These are phyloP conservation scores for Ciconia stormi DNA, from an alignment of 2,113 vertebrate species.

Conservation along the genomic window DNA sequence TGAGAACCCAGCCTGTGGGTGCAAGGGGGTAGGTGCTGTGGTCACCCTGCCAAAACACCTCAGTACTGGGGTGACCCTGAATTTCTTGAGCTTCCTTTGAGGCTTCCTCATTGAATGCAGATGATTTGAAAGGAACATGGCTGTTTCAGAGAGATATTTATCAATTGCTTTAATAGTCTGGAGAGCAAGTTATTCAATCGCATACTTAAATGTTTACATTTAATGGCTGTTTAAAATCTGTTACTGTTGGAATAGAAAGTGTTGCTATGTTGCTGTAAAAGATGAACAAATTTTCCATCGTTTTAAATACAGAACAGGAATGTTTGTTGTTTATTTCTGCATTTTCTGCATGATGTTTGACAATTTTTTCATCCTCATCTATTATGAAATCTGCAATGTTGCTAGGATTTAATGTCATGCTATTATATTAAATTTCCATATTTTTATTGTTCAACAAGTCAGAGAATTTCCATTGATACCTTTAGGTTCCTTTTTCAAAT, in stretches of 20 bases:
- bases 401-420: not conserved
- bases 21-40: accelerated
- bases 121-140: not conserved
- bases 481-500: not conserved
- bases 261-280: not conserved
- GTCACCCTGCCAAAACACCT: not conserved
- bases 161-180: not conserved
- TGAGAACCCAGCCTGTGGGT: not conserved
- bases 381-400: not conserved
- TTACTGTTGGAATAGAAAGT: not conserved
- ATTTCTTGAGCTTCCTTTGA: not conserved
- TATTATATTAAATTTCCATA: not conserved
- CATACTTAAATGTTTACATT: not conserved
- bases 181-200: not conserved
- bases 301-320: not conserved
- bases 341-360: not conserved
- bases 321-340: not conserved
- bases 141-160: not conserved
- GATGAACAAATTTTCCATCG: not conserved
- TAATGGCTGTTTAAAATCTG: not conserved
- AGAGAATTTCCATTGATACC: not conserved
- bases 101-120: not conserved
- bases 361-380: not conserved
- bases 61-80: not conserved
- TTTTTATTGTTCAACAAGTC: not conserved